These are phyloP conservation scores for Cotesia chilonis DNA, from an alignment of 1,140 invertebrate species.

Conservation along the genomic window DNA sequence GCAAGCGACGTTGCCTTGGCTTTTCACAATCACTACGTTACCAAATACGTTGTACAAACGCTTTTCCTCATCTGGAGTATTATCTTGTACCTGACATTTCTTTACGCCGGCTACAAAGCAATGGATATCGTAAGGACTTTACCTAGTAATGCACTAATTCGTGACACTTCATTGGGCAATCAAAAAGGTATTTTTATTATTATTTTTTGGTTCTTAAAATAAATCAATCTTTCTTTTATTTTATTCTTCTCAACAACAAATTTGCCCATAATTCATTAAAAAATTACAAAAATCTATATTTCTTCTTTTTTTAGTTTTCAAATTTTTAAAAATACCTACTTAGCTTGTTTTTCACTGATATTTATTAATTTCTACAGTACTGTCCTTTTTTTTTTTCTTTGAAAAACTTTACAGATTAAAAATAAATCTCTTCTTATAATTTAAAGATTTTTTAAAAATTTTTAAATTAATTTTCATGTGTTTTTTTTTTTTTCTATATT, in stretches of 20 bases:
- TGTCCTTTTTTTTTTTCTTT: too few relatives aligned
- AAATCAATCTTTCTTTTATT: not conserved
- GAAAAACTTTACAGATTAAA: too few relatives aligned
- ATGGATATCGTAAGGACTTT: constrained; percentile 63
- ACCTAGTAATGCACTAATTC: constrained; percentile 61
- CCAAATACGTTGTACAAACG: constrained; percentile 67
- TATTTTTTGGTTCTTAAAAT: not conserved
- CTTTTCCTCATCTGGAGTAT: constrained; percentile 70
- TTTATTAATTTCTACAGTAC: too few relatives aligned
- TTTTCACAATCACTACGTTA: constrained; percentile 66
- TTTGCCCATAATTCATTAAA: too few relatives aligned
- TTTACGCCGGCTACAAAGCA: constrained; percentile 68
- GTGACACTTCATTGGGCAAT: constrained; percentile 60
- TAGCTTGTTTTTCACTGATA: too few relatives aligned
- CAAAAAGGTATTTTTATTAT: constrained; percentile 60
- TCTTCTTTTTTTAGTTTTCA: too few relatives aligned
- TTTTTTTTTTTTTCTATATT: too few relatives aligned
- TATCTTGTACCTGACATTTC: constrained; percentile 67
- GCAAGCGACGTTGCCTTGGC: constrained; percentile 66
- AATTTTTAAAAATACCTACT: too few relatives aligned
- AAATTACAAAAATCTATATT: too few relatives aligned
- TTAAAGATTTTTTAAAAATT: too few relatives aligned
- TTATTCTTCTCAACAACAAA: not conserved
- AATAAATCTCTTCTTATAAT: too few relatives aligned
- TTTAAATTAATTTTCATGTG: too few relatives aligned